Evolutionary conservation across 1,140 invertebrate genomes (phyloP), one percentile per base, ranked within the genome.

Genomic region (Pomacea maculata): DNA sequence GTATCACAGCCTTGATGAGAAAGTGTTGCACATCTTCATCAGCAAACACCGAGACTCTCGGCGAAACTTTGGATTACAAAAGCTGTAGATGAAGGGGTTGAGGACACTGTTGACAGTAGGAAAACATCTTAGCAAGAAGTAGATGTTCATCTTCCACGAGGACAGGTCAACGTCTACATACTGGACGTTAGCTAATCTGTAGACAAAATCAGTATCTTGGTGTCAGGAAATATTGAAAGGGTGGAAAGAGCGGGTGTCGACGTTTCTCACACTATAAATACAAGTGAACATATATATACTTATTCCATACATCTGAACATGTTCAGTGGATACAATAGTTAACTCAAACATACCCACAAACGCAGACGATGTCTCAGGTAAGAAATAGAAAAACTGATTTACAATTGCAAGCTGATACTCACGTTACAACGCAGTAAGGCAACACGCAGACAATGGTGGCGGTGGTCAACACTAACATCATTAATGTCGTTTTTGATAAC

Each of bases 11-110:
- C 25, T 25, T 25, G 25, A 25, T 25, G 25, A 25, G 25, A 25
- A 25, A 25, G 25, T 25, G 25, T 25, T 11, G 57, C 57, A 9
- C 11, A 61, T 17, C 1, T 17, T 52, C 15, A 29, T 80, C 17
- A 29, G 67, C 68, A 61, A 17, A 14, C 57, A 8, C 1, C 57
- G 2, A 61, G 77, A 81, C 75, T 89, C 84, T 63, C 83, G 75
- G 73, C 88, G 79, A 68, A 89, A 88, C 55, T 82, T 78, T 55
- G 84, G 84, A 78, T 87, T 88, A 70, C 87, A 82, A 61, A 88
- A 86, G 77, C 86, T 86, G 79, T 89, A 89, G 64, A 89, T 85
- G 67, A 89, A 87, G 7, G 85, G 85, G 75, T 89, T 89, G 17
- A 82, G 70, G 12, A 83, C 84, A 75, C 80, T 85, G 73, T 87